Evolutionary conservation across 2,888 invertebrate species (phyloP), one percentile per base, ranked within the genome.

Genomic region (Pelosia muscerda): DNA sequence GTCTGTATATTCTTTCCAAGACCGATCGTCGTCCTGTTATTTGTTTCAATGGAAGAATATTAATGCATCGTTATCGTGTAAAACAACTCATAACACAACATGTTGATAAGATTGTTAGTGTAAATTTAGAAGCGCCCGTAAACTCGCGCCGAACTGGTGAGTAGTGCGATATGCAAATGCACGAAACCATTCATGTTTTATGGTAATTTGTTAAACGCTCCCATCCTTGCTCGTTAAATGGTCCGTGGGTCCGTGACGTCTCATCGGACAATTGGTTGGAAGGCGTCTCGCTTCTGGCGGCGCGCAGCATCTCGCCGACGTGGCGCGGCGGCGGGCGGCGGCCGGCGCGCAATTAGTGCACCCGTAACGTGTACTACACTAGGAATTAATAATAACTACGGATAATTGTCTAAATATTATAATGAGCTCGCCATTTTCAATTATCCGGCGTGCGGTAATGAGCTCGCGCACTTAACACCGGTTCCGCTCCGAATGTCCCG

Each of bases 341-440:
- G 68, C 65, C 65, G 59, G 67, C 19, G 26, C 56, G 57, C 74
- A 84, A 84, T 84, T 84, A 83, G 79, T 70, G 68, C 74, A 72
- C 72, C 74, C 79, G 76, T 74, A 79, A 77, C 73, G 71, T 66
- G 67, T 66, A 65, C 66, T 61, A 67, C 69, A 74, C 77, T 78
- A 76, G 72, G 77, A 83, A 81, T 83, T 80, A 78, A 83, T 84
- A 83, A 85, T 79, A 78, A 80, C 73, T 74, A 84, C 84, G 83
- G 86, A 82, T 86, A 85, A 88, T 86, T 81, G 83, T 84, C 82
- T 81, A 82, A 88, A 88, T 86, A 88, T 89, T 88, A 81, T 86
- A 88, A 89, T 88, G 85, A 88, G 85, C 76, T 83, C 80, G 85
- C 84, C 79, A 84, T 86, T 88, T 87, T 85, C 87, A 85, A 87